These are phyloP conservation scores for Potamarius usumacintae DNA, from an alignment of 2,113 vertebrate genomes.

Conservation along the genomic window DNA sequence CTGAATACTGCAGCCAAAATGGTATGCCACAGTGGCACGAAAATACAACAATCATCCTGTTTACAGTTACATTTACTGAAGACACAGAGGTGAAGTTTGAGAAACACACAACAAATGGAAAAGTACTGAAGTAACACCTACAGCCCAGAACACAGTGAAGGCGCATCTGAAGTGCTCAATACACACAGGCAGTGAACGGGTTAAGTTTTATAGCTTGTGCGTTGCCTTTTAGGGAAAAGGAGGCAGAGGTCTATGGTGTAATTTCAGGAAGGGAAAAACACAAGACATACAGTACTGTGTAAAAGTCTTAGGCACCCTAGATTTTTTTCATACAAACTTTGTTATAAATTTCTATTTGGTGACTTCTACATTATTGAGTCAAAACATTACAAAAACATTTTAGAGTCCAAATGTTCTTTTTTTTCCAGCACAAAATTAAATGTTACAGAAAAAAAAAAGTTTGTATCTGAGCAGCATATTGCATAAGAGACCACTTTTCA, in stretches of 20 bases:
- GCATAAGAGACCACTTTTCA: too few species aligned
- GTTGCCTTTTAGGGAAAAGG: neutral
- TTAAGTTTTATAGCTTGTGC: neutral
- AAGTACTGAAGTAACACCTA: neutral
- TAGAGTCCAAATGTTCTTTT: too few species aligned
- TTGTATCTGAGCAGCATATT: too few species aligned
- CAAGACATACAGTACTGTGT: too few species aligned
- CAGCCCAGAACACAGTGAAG: neutral
- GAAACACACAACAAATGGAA: neutral
- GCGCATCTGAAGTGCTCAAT: neutral
- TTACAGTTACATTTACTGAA: neutral
- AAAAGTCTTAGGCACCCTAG: too few species aligned
- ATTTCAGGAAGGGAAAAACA: conserved; percentile 1
- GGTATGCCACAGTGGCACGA: neutral
- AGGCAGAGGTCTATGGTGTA: neutral
- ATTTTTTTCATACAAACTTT: too few species aligned
- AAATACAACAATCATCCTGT: neutral
- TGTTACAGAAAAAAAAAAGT: too few species aligned
- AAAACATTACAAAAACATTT: too few species aligned
- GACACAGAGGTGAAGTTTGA: neutral
- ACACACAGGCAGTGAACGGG: neutral
- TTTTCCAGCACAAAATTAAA: too few species aligned
- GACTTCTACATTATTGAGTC: too few species aligned
- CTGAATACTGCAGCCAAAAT: neutral
- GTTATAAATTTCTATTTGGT: too few species aligned